Evolutionary conservation across 1,140 invertebrate genomes (phyloP).

Genomic region (Pseudomyrmex pallidus): DNA sequence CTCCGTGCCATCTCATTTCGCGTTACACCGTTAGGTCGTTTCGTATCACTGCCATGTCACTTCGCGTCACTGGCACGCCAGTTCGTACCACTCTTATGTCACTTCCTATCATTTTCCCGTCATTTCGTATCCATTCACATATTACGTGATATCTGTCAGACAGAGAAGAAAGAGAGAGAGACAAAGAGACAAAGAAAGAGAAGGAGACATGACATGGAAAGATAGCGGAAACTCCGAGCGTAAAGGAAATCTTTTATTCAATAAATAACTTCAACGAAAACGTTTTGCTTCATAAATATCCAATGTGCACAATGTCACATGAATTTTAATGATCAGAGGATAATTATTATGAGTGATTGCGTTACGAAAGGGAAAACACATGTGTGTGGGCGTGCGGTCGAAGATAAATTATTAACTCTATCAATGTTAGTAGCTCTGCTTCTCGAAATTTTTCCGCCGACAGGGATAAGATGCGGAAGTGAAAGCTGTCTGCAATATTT

Average conservation of each 20-base stretch:
- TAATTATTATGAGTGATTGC: too few relatives aligned
- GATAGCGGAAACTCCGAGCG: not conserved
- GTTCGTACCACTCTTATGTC: constrained; percentile 53
- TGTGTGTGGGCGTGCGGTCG: too few relatives aligned
- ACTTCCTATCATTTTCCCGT: constrained; percentile 55
- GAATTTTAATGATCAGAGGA: constrained; percentile 6
- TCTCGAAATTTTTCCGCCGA: constrained; percentile 10
- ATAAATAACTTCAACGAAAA: constrained; percentile 11
- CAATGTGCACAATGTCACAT: not conserved
- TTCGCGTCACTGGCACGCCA: constrained; percentile 41
- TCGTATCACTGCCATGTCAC: constrained; percentile 50
- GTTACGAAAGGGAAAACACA: not conserved
- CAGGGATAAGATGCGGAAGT: constrained; percentile 2
- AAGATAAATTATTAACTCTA: constrained; percentile 15
- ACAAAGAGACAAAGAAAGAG: too few relatives aligned
- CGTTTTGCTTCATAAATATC: constrained; percentile 4
- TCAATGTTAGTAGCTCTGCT: not conserved
- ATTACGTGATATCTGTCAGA: constrained; percentile 13
- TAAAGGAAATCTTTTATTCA: constrained; percentile 34
- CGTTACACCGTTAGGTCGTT: constrained; percentile 42
- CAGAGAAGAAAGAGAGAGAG: not conserved
- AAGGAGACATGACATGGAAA: not conserved
- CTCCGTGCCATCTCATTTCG: constrained; percentile 43
- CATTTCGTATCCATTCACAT: constrained; percentile 44
- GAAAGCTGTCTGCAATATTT: constrained; percentile 38